phyloP scores from a whole-genome alignment of 30 jellyfish, hydroid and myxozoan genomes.

The Rhopilema esculentum region DNA sequence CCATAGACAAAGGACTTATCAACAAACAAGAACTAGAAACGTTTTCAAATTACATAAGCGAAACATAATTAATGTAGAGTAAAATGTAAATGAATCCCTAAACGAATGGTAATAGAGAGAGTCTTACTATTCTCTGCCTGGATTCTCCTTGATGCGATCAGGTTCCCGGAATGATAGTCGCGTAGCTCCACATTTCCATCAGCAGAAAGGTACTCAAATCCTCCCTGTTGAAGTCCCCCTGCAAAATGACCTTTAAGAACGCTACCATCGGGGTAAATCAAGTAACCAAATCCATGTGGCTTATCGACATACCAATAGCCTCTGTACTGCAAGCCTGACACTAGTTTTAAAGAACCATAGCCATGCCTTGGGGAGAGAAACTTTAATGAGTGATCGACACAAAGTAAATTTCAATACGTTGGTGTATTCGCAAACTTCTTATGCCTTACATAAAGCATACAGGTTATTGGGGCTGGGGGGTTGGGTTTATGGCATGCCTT shows the following conservation, averaged over 20 bases:
- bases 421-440: too few relatives aligned
- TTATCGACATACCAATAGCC: constrained; percentile 55
- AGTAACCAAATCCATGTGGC: constrained; percentile 47
- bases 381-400: too few relatives aligned
- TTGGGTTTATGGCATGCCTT: too few relatives aligned
- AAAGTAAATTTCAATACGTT: too few relatives aligned
- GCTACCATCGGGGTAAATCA: constrained; percentile 51
- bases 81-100: too few relatives aligned
- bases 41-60: too few relatives aligned
- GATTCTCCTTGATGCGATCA: background rate
- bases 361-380: constrained; percentile 40
- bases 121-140: background rate
- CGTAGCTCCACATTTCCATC: constrained; percentile 21
- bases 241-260: constrained; percentile 49
- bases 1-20: too few relatives aligned
- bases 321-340: constrained; percentile 37
- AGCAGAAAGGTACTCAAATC: constrained; percentile 16
- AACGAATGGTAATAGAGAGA: too few relatives aligned
- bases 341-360: constrained; percentile 27
- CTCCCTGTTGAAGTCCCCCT: constrained; percentile 44
- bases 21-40: too few relatives aligned
- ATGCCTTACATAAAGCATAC: too few relatives aligned
- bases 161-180: constrained; percentile 26
- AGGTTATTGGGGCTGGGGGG: too few relatives aligned
- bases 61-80: too few relatives aligned